Base-by-base conservation (phyloP, 2,888 invertebrate genomes). In the Criorhina ranunculi region DNA sequence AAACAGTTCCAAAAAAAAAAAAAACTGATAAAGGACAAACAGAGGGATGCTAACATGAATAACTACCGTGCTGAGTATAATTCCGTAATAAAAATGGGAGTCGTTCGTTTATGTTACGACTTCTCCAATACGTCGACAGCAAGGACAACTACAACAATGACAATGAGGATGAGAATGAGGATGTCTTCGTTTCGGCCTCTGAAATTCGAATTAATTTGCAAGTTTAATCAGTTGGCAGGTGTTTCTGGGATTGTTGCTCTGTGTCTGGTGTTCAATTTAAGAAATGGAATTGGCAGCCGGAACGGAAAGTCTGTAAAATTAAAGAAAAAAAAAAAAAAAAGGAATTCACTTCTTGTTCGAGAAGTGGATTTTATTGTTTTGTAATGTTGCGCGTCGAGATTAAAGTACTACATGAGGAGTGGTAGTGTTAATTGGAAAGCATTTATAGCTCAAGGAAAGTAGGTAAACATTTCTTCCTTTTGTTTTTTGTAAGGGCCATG, bases 181-280 rank as follows among this genome's bases (percentile, higher is more conserved):
- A 75, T 46, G 55, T 80, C 85, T 70, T 69, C 69, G 57, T 75
- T 75, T 79, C 88, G 88, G 88, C 88, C 89, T 89, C 89, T 89
- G 79, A 90, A 91, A 90, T 89, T 91, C 88, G 89, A 89, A 91
- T 90, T 90, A 90, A 90, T 91, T 90, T 90, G 90, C 89, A 91
- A 90, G 90, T 90, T 88, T 90, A 91, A 91, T 91, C 89, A 89
- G 88, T 88, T 88, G 82, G 86, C 86, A 82, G 86, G 83, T 87
- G 88, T 76, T 75, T 76, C 80, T 59, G 49, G 62, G 46, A 76
- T 85, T 85, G 80, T 85, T 79, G 78, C 83, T n/a, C n/a, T 78
- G 57, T 83, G 73, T 75, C 80, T 79, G 59, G 69, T 70, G 80
- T 64, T 85, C 80, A 85, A 85, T 85, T 85, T 80, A 75, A 78